These are phyloP conservation scores for Xenopus laevis DNA, from an alignment of 2,113 vertebrate genomes.

Conservation along the genomic window DNA sequence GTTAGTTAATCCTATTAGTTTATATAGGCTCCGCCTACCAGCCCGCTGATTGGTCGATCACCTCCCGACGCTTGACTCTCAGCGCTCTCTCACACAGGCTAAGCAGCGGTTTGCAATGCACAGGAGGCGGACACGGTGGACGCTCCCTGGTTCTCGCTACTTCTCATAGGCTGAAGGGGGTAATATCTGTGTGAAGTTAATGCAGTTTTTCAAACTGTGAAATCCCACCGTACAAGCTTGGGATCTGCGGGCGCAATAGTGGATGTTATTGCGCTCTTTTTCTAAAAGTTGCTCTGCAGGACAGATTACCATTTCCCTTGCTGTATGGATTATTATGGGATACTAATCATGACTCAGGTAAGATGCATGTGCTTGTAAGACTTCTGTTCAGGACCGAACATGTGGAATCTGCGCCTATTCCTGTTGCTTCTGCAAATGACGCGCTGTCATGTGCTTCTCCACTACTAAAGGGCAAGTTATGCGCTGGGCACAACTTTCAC, in stretches of 20 bases:
- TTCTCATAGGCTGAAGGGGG: conserved; percentile 61
- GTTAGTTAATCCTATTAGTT: conserved; percentile 5
- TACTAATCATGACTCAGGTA: conserved; percentile 91
- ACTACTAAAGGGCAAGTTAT: neutral
- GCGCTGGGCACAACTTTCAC: neutral
- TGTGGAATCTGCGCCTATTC: too few relatives aligned
- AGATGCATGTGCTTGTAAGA: conserved; percentile 50
- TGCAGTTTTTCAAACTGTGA: conserved; percentile 27
- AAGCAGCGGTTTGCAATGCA: conserved; percentile 68
- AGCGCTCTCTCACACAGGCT: conserved; percentile 59
- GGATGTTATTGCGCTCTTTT: too few relatives aligned
- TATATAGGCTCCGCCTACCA: neutral
- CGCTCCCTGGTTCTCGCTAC: conserved; percentile 59
- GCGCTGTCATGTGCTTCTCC: neutral
- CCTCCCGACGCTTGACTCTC: conserved; percentile 39
- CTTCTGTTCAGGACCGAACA: too few relatives aligned
- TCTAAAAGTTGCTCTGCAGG: conserved; percentile 36
- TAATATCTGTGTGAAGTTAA: conserved; percentile 35
- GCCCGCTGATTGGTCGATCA: conserved; percentile 65
- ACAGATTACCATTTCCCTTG: conserved; percentile 55
- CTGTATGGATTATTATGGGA: conserved; percentile 85
- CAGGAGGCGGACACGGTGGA: conserved; percentile 67
- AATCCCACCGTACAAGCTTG: conserved; percentile 38
- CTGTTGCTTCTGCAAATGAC: neutral
- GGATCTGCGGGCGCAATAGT: neutral